Conservation (phyloP, 2,113 vertebrate genomes). For the Salvelinus alpinus region DNA sequence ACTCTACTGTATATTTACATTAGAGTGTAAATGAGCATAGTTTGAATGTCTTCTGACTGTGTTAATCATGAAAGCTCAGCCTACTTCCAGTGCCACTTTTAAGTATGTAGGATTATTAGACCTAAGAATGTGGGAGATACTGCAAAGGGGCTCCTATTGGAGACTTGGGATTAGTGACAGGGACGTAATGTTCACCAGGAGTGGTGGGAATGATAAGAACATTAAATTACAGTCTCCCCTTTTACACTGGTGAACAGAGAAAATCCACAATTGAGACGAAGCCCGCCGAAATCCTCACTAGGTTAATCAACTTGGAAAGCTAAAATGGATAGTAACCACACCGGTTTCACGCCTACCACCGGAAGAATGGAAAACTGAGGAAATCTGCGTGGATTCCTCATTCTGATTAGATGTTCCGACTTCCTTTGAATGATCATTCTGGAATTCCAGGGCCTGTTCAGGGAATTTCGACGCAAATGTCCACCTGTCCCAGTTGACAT, state of each 20-base stretch:
- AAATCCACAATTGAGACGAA: slow-evolving; percentile 42
- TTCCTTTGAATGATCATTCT: slow-evolving; percentile 13
- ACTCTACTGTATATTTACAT: too few relatives aligned
- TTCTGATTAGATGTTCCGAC: slow-evolving; percentile 4
- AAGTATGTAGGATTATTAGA: slow-evolving; percentile 7
- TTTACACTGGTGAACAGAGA: slow-evolving; percentile 50
- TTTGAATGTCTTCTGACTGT: slow-evolving; percentile 18
- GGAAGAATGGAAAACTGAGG: slow-evolving; percentile 26
- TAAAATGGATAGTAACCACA: slow-evolving; percentile 32
- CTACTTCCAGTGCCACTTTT: slow-evolving; percentile 21
- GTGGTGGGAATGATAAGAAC: slow-evolving; percentile 48
- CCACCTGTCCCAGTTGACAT: slow-evolving; percentile 45
- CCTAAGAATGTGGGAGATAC: slow-evolving; percentile 9
- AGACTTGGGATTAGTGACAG: slow-evolving; percentile 12
- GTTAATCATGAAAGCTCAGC: slow-evolving; percentile 57
- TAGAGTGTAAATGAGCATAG: background rate
- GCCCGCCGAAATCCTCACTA: slow-evolving; percentile 32
- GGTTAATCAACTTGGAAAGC: slow-evolving; percentile 52
- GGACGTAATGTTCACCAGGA: slow-evolving; percentile 53
- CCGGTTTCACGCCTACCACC: slow-evolving; percentile 40
- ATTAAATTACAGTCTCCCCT: slow-evolving; percentile 40
- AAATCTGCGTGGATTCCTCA: slow-evolving; percentile 54
- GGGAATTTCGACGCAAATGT: slow-evolving; percentile 15
- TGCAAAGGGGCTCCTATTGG: slow-evolving; percentile 6
- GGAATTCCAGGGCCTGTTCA: slow-evolving; percentile 29